A percentile compares a stretch with the other conserved stretches of the same genome.
Conservation (phyloP, 2,888 invertebrate species). For the Danaus chrysippus region DNA sequence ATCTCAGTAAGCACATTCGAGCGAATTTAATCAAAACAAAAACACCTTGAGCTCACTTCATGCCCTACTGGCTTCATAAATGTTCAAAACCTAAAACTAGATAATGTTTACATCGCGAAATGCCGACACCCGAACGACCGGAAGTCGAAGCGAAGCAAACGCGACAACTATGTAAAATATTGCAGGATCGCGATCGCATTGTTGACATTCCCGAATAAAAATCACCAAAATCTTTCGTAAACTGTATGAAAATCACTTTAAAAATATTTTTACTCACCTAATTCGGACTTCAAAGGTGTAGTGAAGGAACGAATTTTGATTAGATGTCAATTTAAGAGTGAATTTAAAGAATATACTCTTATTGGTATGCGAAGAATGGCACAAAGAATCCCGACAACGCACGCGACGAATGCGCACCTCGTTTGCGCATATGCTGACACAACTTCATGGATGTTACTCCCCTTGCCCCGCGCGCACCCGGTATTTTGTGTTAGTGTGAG, state of each 20-base stretch:
- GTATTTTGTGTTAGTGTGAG: constrained; percentile 60
- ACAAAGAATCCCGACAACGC: constrained; percentile 98
- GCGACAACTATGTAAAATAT: constrained; percentile 89
- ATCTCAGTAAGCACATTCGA: constrained; percentile 77
- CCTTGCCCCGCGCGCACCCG: constrained; percentile 74
- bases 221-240: constrained; percentile 79
- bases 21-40: constrained; percentile 76
- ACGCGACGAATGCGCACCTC: constrained; percentile 89
- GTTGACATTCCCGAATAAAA: constrained; percentile 85
- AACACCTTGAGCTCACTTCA: constrained; percentile 77
- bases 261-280: constrained; percentile 85
- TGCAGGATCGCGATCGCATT: constrained; percentile 87
- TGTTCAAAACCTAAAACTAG: constrained; percentile 70
- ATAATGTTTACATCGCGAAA: constrained; percentile 79
- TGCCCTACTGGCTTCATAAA: constrained; percentile 69
- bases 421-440: constrained; percentile 89
- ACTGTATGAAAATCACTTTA: constrained; percentile 81
- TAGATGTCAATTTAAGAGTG: constrained; percentile 82
- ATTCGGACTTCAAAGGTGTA: constrained; percentile 81
- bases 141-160: constrained; percentile 82
- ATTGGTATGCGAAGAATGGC: constrained; percentile 98
- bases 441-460: constrained; percentile 80
- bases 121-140: constrained; percentile 77
- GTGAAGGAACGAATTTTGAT: constrained; percentile 83
- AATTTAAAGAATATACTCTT: constrained; percentile 86